These are phyloP conservation scores for Lophius americanus DNA, from an alignment of 2,797 vertebrate species.

Conservation along the genomic window DNA sequence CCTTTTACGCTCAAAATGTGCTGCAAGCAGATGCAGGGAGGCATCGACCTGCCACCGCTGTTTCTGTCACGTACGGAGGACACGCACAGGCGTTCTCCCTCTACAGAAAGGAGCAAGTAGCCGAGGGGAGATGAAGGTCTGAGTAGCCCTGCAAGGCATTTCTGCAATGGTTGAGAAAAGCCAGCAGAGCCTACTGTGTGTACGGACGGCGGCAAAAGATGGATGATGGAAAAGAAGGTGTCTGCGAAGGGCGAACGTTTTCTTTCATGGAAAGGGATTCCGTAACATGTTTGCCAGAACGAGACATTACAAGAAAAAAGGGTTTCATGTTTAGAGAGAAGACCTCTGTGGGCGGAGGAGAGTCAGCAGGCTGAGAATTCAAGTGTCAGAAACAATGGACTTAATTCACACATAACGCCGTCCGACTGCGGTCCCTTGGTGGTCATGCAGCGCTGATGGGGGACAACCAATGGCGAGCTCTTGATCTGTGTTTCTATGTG, in stretches of 20 bases:
- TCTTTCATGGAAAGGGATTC: constrained; percentile 15
- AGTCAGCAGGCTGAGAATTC: background rate
- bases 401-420: constrained; percentile 29
- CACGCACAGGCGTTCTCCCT: constrained; percentile 34
- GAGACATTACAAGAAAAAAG: constrained; percentile 12
- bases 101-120: no score
- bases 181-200: background rate
- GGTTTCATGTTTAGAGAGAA: no score
- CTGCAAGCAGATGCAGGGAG: constrained; percentile 38
- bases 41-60: constrained; percentile 31
- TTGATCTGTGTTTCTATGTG: constrained; percentile 28
- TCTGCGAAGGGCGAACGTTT: constrained; percentile 12
- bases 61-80: constrained; percentile 49
- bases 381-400: constrained; percentile 28
- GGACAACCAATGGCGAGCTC: constrained; percentile 10
- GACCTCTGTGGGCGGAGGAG: no score
- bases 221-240: background rate
- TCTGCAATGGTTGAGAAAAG: constrained; percentile 17
- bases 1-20: constrained; percentile 29
- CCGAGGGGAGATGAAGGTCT: constrained; percentile 2
- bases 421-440: constrained; percentile 7
- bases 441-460: no score
- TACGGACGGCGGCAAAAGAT: constrained; percentile 15
- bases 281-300: constrained; percentile 47
- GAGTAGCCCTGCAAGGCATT: constrained; percentile 16